These are phyloP conservation scores for Lepidocyrtinus sp. DNA, from an alignment of 2,888 invertebrate genomes.

Conservation along the genomic window DNA sequence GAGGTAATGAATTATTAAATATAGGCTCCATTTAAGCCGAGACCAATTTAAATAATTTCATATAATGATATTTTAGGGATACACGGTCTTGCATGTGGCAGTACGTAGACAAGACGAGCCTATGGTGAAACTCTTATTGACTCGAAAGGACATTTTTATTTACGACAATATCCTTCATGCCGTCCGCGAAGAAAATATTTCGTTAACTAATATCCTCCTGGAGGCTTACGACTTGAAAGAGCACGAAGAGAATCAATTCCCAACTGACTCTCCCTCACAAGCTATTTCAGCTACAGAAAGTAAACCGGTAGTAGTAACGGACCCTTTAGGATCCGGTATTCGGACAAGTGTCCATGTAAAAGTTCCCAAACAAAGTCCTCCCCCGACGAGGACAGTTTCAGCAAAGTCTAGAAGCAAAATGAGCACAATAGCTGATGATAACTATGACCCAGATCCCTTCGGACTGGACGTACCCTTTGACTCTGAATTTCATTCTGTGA, in stretches of 20 bases:
- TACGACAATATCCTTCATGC: conserved; percentile 54
- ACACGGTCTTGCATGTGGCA: conserved; percentile 59
- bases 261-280: neutral
- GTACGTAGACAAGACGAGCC: conserved; percentile 57
- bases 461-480: conserved; percentile 40
- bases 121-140: conserved; percentile 52
- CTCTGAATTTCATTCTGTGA: conserved; percentile 44
- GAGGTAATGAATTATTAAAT: neutral
- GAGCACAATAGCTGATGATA: neutral
- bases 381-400: neutral
- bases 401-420: neutral
- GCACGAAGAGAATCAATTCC: too few species aligned
- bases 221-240: neutral
- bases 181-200: conserved; percentile 32
- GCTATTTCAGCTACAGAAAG: neutral
- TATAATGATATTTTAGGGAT: conserved; percentile 47
- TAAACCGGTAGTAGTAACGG: neutral
- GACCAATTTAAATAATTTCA: neutral
- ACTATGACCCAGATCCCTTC: too few species aligned
- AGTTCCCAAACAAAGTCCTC: neutral
- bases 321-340: too few species aligned
- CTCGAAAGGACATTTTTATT: conserved; percentile 22
- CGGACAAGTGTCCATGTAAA: neutral
- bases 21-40: neutral
- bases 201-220: conserved; percentile 39